Evolutionary conservation across 1,140 invertebrate species (phyloP), one percentile per base, ranked within the genome.

Genomic region (Cecropterus lyciades): DNA sequence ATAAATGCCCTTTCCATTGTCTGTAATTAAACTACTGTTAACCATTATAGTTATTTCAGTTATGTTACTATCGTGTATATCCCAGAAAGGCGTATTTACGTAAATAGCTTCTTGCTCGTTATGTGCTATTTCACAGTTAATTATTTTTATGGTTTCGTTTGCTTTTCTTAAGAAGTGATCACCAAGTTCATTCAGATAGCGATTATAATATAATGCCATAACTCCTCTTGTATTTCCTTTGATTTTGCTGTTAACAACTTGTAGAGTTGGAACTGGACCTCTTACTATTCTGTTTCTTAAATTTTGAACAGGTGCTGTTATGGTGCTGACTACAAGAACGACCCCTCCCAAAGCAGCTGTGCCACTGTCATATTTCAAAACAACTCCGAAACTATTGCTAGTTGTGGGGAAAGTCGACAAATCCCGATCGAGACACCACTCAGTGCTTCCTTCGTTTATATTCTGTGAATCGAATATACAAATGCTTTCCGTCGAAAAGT

Each of bases 161-260:
- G 96, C 94, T 87, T 98, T 97, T 17, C 98, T 92, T 62, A 98
- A 89, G 77, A 96, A 98, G 77, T 97, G 95, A 83, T 98, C 96
- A 0, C 96, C 97, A 45, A 95, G 85, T 84, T 98, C 96, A 80
- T 97, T 96, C 17, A 97, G 89, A 80, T 97, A 97, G 15, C 96
- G 93, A 89, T 99, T 99, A 82, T 99, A 99, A 84, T 98, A 98
- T 1, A 95, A 95, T 0, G 95, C 96, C 15, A 96, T 94, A 17
- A 99, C 93, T 9, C 98, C 98, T 77, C 95, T 93, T 0, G 94
- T 93, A 79, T 99, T 99, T 53, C 95, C 93, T 77, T 95, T 95
- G 15, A 99, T 96, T 87, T 95, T 95, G 0, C 95, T 94, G 45
- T 96, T 95, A 0, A 90, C 85, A 8, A 98, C 88, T 55, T 93